phyloP scores from a whole-genome alignment of 2,113 vertebrate genomes.

The Numenius arquata region DNA sequence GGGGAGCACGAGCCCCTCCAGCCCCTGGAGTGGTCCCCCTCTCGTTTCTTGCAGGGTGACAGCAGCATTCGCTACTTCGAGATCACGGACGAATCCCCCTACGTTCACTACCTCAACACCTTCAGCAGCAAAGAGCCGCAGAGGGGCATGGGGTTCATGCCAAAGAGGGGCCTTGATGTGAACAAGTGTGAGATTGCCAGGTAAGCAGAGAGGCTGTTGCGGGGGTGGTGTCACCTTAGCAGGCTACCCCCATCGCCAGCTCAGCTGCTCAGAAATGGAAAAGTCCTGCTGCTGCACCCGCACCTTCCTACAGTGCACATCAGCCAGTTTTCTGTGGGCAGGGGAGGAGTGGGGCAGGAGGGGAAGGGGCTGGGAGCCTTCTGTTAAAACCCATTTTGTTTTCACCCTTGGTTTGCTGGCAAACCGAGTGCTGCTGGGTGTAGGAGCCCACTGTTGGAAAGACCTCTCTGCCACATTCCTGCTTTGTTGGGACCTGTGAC shows the following conservation, averaged over 20 bases:
- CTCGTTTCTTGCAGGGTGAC: conserved; percentile 81
- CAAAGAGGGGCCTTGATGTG: conserved; percentile 94
- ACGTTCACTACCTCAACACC: conserved; percentile 95
- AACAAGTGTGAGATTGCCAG: conserved; percentile 99
- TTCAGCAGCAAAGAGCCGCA: conserved; percentile 96
- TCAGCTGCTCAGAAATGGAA: neutral
- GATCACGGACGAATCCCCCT: conserved; percentile 93
- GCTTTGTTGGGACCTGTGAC: neutral
- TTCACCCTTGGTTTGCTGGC: neutral
- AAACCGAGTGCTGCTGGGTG: neutral
- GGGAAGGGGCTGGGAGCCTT: neutral
- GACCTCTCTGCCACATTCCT: neutral
- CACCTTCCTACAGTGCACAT: neutral
- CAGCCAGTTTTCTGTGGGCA: neutral
- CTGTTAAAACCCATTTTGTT: neutral
- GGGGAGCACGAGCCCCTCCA: neutral
- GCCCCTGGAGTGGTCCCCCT: neutral
- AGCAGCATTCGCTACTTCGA: conserved; percentile 99
- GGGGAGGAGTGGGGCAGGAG: neutral
- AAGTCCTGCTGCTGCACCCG: neutral
- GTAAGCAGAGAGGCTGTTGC: conserved; percentile 52
- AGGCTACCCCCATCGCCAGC: accelerated
- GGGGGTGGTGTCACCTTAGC: accelerated
- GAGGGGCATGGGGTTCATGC: conserved; percentile 98
- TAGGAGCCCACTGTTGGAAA: neutral